Evolutionary conservation across 1,140 invertebrate genomes (phyloP), one percentile per base, ranked within the genome.

Genomic region (Zelostemma sp.): DNA sequence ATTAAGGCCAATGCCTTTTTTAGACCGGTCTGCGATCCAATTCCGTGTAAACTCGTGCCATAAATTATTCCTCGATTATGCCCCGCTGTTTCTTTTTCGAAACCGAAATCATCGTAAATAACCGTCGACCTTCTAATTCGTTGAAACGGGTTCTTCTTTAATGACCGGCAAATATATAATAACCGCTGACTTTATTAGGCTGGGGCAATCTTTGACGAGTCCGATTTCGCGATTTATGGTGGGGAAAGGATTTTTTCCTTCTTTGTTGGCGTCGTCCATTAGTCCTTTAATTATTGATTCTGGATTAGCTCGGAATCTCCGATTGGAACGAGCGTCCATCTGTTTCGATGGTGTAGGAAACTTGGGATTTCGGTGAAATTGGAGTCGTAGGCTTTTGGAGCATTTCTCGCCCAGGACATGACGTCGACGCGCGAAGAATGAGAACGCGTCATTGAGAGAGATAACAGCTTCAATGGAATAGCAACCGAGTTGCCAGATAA

Each of bases 221-320:
- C 35, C 2, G 3, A 12, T 15, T 12, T 40, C 14, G 35, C 35
- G 11, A 40, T 40, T 40, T 40, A 40, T 40, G 11, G 11, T 8
- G 8, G 25, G 8, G 25, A 28, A 28, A 28, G n/a, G n/a, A n/a
- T n/a, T n/a, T n/a, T 45, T 45, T 18, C 41, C 16, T 45, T 45
- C 19, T 59, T n/a, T n/a, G n/a, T n/a, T n/a, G n/a, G n/a, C n/a
- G n/a, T n/a, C n/a, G n/a, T n/a, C 60, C 56, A 69, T 69, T 69
- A 69, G 56, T 45, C 55, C 57, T 40, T 69, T 69, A 69, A 69
- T 69, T 64, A 69, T 61, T 45, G 50, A 46, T 48, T 46, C 57
- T 15, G 28, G 41, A 40, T 57, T 58, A 59, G 54, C 40, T 55
- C 25, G 43, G 41, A 71, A 62, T 66, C 54, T 61, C 56, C 25